phyloP scores from a whole-genome alignment of 2,797 vertebrate species.

The Coluber constrictor region DNA sequence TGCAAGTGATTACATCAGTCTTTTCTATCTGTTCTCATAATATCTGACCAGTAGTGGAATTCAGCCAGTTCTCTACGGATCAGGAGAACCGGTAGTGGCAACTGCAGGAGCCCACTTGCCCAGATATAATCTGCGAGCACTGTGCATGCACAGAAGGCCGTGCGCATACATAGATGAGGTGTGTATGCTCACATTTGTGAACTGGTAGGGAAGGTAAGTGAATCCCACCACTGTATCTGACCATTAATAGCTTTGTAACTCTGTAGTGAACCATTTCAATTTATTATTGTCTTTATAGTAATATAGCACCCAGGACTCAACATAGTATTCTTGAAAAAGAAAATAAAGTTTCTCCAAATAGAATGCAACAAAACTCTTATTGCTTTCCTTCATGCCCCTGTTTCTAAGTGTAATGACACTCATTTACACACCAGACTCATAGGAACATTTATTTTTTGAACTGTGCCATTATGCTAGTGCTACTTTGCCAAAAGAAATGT shows the following conservation, averaged over 20 bases:
- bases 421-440: constrained; percentile 25
- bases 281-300: neutral
- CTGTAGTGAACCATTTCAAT: neutral
- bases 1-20: neutral
- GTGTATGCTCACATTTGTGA: too few relatives aligned
- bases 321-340: neutral
- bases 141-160: too few relatives aligned
- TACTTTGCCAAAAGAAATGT: neutral
- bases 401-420: constrained; percentile 13
- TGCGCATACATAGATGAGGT: too few relatives aligned
- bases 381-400: neutral
- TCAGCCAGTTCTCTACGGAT: too few relatives aligned
- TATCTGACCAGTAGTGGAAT: neutral
- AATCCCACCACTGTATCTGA: too few relatives aligned
- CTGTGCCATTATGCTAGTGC: neutral
- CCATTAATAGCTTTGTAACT: neutral
- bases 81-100: too few relatives aligned
- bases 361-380: neutral
- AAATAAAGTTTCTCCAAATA: neutral
- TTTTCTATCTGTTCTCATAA: neutral
- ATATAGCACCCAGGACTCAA: neutral
- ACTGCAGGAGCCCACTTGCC: too few relatives aligned
- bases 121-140: too few relatives aligned
- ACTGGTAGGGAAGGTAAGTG: too few relatives aligned
- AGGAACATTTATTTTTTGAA: constrained; percentile 12